Evolutionary conservation across 2,888 invertebrate genomes (phyloP), one percentile per base, ranked within the genome.

Genomic region (Drosophila pseudotakahashii): DNA sequence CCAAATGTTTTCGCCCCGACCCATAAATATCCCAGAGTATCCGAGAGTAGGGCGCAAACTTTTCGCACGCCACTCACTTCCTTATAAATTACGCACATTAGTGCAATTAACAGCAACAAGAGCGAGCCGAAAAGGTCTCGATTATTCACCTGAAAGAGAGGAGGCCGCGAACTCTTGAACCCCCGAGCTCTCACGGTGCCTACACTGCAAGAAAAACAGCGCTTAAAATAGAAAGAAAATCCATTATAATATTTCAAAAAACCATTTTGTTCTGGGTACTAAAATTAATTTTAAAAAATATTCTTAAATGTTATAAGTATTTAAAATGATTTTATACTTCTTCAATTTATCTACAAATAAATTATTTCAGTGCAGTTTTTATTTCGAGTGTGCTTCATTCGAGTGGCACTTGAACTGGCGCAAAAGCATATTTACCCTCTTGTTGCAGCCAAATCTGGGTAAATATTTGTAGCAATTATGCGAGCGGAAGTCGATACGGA

Each of bases 1-100:
- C 57, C 63, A 71, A 69, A 75, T 81, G 76, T 73, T 75, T 68
- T 39, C 45, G 53, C 68, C 52, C 42, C 44, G 52, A 36, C 42
- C 55, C 68, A 77, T 79, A 79, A 79, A 81, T 73, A 62, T 74
- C 45, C 60, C 76, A 63, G 60, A 42, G 37, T 37, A 13, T 37
- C 61, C 66, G 68, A 67, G 79, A 61, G 75, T 75, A 73, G 75
- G 77, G 72, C 55, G 50, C 32, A 70, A 73, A 58, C 48, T 57
- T 76, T 75, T 76, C 68, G 57, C 47, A 58, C 41, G 62, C 64
- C 53, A 34, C 64, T 63, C 68, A n/a, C 64, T 61, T 80, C 70
- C 77, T 79, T 82, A 86, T 82, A 87, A 82, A 82, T 87, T 77
- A 82, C 82, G 68, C 76, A 77, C 82, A 82, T 87, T 82, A 82